Base-by-base conservation (phyloP, 2,888 invertebrate species). In the Athetis lepigone region DNA sequence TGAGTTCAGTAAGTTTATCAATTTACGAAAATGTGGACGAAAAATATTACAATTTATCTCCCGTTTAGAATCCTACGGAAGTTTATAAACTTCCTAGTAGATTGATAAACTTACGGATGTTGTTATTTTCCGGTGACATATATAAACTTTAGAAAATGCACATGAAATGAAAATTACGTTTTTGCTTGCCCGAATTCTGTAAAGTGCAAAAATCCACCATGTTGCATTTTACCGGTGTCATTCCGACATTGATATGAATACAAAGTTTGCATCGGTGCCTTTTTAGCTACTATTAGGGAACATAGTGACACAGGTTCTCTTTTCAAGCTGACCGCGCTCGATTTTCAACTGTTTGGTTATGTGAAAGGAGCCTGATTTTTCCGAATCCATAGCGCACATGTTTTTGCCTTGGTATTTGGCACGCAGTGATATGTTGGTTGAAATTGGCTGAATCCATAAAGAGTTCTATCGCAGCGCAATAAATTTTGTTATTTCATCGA, bases 331-430 rank as follows among this genome's bases (percentile, higher is more conserved):
- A 46, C 49, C n/a, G 11, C 19, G 16, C n/a, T 56, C 37, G 40
- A 63, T 69, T 72, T 77, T 50, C 29, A 58, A 58, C 51, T 25
- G 23, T 47, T 33, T 27, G 43, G 49, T 46, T 55, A 55, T 52
- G 55, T 68, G 61, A 58, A 50, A 50, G 47, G 49, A 49, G 40
- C 49, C 56, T 42, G 42, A 57, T 40, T 55, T 63, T 59, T 72
- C 52, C 39, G 21, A 0, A 47, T 58, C 54, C 49, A 64, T 64
- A 46, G 55, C 46, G 49, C 58, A 46, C 36, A 51, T 25, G 18
- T 50, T 71, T 61, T 63, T 52, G 52, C 60, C 67, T 65, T 66
- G 63, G 70, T 79, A 67, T 68, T 80, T 72, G 71, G 56, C 75
- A 65, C 59, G 39, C 52, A 40, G 33, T 63, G 46, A 69, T 71